Base-by-base conservation (phyloP, 92 coral and sea anemone species). In the Palythoa grandiflora region DNA sequence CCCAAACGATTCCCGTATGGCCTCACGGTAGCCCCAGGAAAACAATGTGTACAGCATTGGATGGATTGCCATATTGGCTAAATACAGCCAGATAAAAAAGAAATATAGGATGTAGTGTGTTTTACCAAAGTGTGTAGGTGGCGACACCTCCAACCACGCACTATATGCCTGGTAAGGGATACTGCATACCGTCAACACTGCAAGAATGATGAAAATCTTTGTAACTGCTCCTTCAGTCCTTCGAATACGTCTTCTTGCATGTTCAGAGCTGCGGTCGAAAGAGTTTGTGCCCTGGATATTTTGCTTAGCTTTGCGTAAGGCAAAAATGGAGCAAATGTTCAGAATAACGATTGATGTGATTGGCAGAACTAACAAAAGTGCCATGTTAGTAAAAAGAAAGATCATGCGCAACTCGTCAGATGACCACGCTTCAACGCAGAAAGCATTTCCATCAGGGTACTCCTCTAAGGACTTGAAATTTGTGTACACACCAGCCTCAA, bases 231-330 rank as follows among this genome's bases (percentile, higher is more conserved):
- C 85, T 14, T 80, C 74, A 5, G 85, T 80, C 17, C 85, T 39
- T 60, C 38, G 68, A 11, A 80, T 50, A 3, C 85, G 47, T 44
- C 73, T 80, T 54, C 11, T 65, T 6, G 85, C 85, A 65, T 80
- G 85, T 44, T 65, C 85, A 36, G 85, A 80, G 55, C 85, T 80
- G n/a, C 85, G 85, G 38, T 80, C 85, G 40, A 80, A 80, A 38
- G 85, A 63, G 73, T 63, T 80, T 20, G 54, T 61, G 11, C 85
- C 85, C 16, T 66, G 71, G n/a, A 63, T 70, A 10, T 61, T 63
- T 54, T 55, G 39, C 63, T 57, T 61, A 10, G 85, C 74, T 63
- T 35, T 80, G 73, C 17, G 44, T 19, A 80, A 70, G 13, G 85
- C 85, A 15, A 61, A 44, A 1, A 80, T 61, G 38, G 74, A 80